Base-by-base conservation (phyloP, 2,797 vertebrate genomes). In the Geotrypetes seraphini region DNA sequence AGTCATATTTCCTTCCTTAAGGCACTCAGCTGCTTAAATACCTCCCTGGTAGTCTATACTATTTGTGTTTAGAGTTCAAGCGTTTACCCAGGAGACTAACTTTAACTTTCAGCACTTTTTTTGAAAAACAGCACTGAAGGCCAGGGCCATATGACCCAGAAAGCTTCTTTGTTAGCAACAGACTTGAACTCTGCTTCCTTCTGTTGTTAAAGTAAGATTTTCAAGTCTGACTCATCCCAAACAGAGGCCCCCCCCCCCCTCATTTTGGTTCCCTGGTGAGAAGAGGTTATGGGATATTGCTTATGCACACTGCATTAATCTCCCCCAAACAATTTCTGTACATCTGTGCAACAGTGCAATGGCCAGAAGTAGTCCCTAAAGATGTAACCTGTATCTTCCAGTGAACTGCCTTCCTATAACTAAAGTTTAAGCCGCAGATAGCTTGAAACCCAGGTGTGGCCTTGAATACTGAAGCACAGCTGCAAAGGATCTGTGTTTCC, bases 391-490 rank as follows among this genome's bases (percentile, higher is more conserved):
- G 23, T 28, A n/a, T 45, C 44, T 57, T 46, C 14, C 41, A 36
- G 10, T 16, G 16, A 32, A 5, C 2, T 28, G 34, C 2, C 19
- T 43, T 36, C 32, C 12, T 28, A 29, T 38, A 43, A 36, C 21
- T 14, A 19, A 18, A 50, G 19, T 7, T 42, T 33, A 23, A 36
- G 40, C 24, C 24, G 25, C 17, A 15, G 3, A 36, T 1, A 32
- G n/a, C 6, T 12, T 23, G 39, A 31, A 3, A 20, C 16, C 39
- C 50, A 69, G 51, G 47, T 66, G 52, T 57, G 52, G 37, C 47
- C 59, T 26, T 42, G 28, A 63, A 33, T 24, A 31, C 25, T 19
- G 17, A 49, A 54, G 18, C 39, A 39, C 55, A 59, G 53, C 53
- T 63, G 53, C 48, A 53, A 33, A 27, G 41, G 54, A 50, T 19